Percentiles rank a stretch among this genome's conserved stretches.
Evolutionary conservation across 2,797 vertebrate species (phyloP).

Genomic region (Argya squamiceps): DNA sequence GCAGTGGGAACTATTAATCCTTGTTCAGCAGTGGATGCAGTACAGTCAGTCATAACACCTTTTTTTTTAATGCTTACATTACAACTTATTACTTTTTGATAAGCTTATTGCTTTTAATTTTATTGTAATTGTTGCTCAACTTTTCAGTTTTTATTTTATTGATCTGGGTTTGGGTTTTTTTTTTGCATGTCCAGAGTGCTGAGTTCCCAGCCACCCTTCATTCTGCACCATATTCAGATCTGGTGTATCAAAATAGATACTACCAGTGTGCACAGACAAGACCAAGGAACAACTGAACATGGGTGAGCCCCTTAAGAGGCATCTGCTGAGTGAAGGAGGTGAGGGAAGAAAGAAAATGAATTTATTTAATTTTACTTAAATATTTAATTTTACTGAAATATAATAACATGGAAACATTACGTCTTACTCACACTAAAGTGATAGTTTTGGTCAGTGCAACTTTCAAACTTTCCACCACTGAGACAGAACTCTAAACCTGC

Average conservation of each 20-base stretch:
- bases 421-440: not conserved
- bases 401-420: not conserved
- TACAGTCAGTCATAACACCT: not conserved
- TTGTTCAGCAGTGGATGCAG: not conserved
- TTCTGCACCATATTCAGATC: not conserved
- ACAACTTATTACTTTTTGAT: not conserved
- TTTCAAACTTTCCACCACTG: not conserved
- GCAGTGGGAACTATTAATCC: not conserved
- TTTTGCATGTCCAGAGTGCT: not conserved
- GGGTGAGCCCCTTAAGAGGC: not conserved
- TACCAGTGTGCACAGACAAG: not conserved
- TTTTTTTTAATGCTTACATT: not conserved
- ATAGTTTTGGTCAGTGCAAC: not conserved
- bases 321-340: not conserved
- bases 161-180: no score
- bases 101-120: not conserved
- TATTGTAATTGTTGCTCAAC: not conserved
- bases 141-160: not conserved
- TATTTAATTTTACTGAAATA: not conserved
- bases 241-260: not conserved
- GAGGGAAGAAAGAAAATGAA: not conserved
- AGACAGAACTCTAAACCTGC: not conserved
- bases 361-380: not conserved
- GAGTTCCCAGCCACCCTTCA: not conserved
- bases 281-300: not conserved